Base-by-base conservation (phyloP, 2,797 vertebrate genomes). In the Peromyscus attwateri region DNA sequence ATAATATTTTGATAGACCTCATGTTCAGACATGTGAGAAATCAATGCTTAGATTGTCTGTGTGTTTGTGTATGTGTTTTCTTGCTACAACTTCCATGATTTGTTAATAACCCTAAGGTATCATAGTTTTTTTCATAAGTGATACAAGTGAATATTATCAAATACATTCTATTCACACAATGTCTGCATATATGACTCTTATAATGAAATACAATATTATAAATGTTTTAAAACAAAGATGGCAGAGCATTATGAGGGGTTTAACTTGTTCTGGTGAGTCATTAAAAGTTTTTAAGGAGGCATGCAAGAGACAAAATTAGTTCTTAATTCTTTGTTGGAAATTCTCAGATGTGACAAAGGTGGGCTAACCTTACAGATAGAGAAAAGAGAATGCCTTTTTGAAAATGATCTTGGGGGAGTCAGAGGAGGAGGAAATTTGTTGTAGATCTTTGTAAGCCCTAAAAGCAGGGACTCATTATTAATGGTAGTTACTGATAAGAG, bases 91-190 rank as follows among this genome's bases (percentile, higher is more conserved):
- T 70, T 90, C 5, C 23, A 10, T 71, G 1, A 73, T 91, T 76
- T 93, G 14, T 62, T 60, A 96, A 66, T 55, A 95, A 79, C 52
- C 6, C 71, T 76, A 82, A 0, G 0, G 19, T 57, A 25, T 85
- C 14, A 70, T 8, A 40, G 6, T 40, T 94, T 95, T 84, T 80
- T 97, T 79, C 52, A 95, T 23, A 64, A 84, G 62, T 17, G 81
- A 2, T 13, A 71, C 1, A 85, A 60, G 4, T 64, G 17, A 87
- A 95, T 92, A 23, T 0, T 40, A 46, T 62, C 79, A 92, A 93
- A 88, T 37, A 11, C 11, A 27, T 17, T 80, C 2, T 84, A 37
- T 64, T 76, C 55, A 77, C 31, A 52, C 14, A 87, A 27, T 23
- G 73, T 46, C 60, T 92, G 25, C 27, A 25, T 85, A 70, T 11